Evolutionary conservation across 1,140 invertebrate genomes (phyloP).

Genomic region (Planococcus citri): DNA sequence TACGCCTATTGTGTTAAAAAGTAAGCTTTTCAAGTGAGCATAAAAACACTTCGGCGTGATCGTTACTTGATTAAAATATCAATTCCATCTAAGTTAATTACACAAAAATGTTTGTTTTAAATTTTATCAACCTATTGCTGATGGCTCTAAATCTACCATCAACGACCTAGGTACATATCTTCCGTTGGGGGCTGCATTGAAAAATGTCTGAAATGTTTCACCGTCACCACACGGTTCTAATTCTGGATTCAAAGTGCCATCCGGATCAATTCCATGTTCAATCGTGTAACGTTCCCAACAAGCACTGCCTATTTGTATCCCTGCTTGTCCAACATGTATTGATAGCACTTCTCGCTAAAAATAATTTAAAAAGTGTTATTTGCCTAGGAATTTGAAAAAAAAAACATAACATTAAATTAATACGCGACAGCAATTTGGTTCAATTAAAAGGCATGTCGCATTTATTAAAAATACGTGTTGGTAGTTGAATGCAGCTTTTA

Average conservation of each 20-base stretch:
- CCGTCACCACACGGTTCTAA: not conserved
- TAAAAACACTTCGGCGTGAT: too few species aligned
- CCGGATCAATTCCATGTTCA: constrained; percentile 55
- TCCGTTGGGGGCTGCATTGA: constrained; percentile 49
- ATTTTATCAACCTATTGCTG: constrained; percentile 41
- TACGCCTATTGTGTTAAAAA: too few species aligned
- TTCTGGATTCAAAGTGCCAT: constrained; percentile 38
- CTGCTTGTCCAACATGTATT: constrained; percentile 58
- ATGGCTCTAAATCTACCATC: constrained; percentile 68
- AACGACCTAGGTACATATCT: constrained; percentile 64
- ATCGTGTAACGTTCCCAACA: constrained; percentile 57
- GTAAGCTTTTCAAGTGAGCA: too few species aligned
- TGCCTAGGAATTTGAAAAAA: too few species aligned
- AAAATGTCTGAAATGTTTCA: constrained; percentile 39
- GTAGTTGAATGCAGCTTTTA: too few species aligned
- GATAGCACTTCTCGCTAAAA: constrained; percentile 43
- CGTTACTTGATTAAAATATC: too few species aligned
- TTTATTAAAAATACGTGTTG: too few species aligned
- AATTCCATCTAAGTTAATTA: too few species aligned
- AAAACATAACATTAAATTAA: too few species aligned
- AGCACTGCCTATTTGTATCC: constrained; percentile 59
- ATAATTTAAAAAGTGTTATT: not conserved
- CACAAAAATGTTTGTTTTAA: not conserved
- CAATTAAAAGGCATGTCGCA: too few species aligned
- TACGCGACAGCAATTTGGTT: too few species aligned